Evolutionary conservation across 2,797 vertebrate species (phyloP).

Genomic region (Cygnus olor): DNA sequence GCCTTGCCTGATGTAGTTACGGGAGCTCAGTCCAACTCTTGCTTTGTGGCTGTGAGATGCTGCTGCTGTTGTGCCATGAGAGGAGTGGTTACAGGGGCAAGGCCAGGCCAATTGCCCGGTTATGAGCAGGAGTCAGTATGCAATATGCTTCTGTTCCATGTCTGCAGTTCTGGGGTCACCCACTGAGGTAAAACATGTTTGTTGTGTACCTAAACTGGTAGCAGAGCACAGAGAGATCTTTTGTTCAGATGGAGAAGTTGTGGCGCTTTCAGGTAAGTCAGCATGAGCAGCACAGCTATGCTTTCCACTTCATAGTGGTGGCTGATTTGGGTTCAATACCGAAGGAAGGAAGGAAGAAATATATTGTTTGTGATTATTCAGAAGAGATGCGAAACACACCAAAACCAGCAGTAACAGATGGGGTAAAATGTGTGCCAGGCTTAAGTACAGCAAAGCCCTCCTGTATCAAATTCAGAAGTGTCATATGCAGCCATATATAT

Average conservation of each 20-base stretch:
- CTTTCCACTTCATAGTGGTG: neutral
- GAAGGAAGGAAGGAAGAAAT: neutral
- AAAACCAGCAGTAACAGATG: slow-evolving; percentile 59
- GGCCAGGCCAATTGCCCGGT: neutral
- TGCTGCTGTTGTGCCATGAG: neutral
- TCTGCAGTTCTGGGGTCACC: neutral
- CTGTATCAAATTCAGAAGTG: slow-evolving; percentile 25
- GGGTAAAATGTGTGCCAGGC: slow-evolving; percentile 23
- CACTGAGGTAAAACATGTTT: neutral
- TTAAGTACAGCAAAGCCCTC: no score
- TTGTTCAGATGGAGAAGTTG: slow-evolving; percentile 15
- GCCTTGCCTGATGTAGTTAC: neutral
- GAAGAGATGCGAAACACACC: neutral
- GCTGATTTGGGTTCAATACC: neutral
- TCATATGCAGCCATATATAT: neutral
- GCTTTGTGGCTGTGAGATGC: neutral
- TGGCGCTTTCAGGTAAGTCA: slow-evolving; percentile 61
- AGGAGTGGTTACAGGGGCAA: neutral
- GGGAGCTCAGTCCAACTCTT: accelerated
- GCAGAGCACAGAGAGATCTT: neutral
- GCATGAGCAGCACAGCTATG: neutral
- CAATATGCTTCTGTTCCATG: neutral
- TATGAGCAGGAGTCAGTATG: neutral
- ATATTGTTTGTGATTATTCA: neutral
- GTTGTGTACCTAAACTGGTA: neutral